A percentile compares a stretch with the other conserved stretches of the same genome.
Evolutionary conservation across 2,888 invertebrate genomes (phyloP).

Genomic region (Spilarctia lutea): DNA sequence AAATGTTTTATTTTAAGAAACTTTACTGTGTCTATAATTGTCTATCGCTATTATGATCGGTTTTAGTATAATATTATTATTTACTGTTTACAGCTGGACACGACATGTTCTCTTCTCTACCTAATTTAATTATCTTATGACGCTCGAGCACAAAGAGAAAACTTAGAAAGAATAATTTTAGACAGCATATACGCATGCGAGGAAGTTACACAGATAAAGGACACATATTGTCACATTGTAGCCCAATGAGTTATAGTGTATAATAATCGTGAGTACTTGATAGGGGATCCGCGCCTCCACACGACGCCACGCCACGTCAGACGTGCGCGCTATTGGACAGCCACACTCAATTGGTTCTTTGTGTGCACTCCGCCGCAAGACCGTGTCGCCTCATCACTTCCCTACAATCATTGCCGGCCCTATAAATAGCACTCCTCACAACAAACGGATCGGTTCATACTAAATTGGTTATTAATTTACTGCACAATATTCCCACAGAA

Average conservation of each 20-base stretch:
- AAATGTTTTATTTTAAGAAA: too few relatives aligned
- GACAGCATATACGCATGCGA: conserved; percentile 6
- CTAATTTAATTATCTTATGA: conserved; percentile 4
- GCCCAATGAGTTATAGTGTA: conserved; percentile 21
- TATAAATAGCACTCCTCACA: conserved; percentile 70
- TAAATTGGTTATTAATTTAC: conserved; percentile 65
- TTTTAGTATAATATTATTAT: too few relatives aligned
- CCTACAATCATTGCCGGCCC: conserved; percentile 62
- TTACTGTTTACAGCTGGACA: too few relatives aligned
- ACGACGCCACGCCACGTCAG: conserved; percentile 55
- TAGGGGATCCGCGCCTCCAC: conserved; percentile 32
- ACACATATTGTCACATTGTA: conserved; percentile 24
- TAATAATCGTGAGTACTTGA: conserved; percentile 29
- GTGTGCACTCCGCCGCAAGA: conserved; percentile 60
- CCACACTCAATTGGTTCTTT: conserved; percentile 77
- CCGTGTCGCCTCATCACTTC: conserved; percentile 68
- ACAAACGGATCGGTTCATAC: conserved; percentile 70
- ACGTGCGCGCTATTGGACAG: conserved; percentile 64
- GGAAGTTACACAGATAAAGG: conserved; percentile 9
- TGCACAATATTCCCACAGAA: conserved; percentile 50
- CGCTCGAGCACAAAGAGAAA: neutral
- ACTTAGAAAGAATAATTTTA: conserved; percentile 1
- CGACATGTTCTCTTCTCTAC: neutral
- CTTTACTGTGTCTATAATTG: too few relatives aligned
- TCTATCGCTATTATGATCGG: too few relatives aligned